A percentile compares a stretch with the other conserved stretches of the same genome.
Evolutionary conservation across 2,113 vertebrate genomes (phyloP).

Genomic region (Tachycineta bicolor): DNA sequence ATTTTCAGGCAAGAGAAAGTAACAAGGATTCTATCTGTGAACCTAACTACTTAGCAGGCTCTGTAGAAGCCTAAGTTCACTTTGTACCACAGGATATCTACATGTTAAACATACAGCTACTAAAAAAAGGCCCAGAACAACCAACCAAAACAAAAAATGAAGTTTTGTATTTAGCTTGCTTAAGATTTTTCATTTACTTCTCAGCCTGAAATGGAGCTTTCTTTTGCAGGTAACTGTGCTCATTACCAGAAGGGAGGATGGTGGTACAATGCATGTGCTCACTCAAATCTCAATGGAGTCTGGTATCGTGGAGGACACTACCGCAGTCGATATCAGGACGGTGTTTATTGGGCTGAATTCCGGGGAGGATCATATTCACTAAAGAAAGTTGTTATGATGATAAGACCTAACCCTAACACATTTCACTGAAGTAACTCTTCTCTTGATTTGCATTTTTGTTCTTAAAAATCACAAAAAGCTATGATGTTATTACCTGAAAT

Average conservation of each 20-base stretch:
- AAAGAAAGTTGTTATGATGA: conserved; percentile 99
- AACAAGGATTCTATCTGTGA: not conserved
- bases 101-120: not conserved
- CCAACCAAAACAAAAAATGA: not conserved
- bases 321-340: conserved; percentile 95
- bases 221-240: conserved; percentile 90
- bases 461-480: not conserved
- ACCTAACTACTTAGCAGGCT: not conserved
- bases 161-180: not conserved
- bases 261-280: conserved; percentile 99
- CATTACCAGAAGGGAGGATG: conserved; percentile 98
- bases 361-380: conserved; percentile 94
- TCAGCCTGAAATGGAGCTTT: not conserved
- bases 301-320: conserved; percentile 98
- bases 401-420: conserved; percentile 95
- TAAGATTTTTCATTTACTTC: not conserved
- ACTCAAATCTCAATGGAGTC: conserved; percentile 96
- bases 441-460: not conserved
- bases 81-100: not conserved
- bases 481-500: not conserved
- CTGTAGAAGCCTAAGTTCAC: not conserved
- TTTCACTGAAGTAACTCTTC: conserved; percentile 82
- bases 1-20: not conserved
- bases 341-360: conserved; percentile 98
- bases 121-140: not conserved